These are phyloP conservation scores for Thera britannica DNA, from an alignment of 2,888 invertebrate species.

Conservation along the genomic window DNA sequence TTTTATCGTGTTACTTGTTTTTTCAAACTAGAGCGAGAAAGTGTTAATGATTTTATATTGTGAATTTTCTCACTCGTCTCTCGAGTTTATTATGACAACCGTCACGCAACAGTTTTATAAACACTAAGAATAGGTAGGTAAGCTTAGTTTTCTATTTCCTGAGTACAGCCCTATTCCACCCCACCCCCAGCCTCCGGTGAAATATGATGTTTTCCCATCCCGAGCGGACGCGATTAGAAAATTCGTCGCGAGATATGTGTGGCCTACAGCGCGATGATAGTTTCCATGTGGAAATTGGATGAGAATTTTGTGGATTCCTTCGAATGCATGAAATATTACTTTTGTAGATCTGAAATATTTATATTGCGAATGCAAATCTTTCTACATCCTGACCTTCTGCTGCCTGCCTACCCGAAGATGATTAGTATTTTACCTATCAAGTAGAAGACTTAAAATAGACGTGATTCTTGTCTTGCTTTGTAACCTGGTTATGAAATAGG, in stretches of 20 bases:
- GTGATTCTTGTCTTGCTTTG: no score
- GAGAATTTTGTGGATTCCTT: slow-evolving; percentile 37
- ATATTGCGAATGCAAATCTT: slow-evolving; percentile 8
- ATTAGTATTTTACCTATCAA: neutral
- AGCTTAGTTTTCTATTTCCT: slow-evolving; percentile 10
- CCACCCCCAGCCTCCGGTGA: slow-evolving; percentile 69
- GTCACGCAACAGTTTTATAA: no score
- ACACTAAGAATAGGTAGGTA: no score
- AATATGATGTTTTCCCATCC: slow-evolving; percentile 83
- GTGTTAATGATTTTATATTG: no score
- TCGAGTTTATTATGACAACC: no score
- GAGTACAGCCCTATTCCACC: slow-evolving; percentile 37
- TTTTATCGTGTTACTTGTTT: no score
- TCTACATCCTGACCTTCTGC: neutral
- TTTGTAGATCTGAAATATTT: slow-evolving; percentile 18
- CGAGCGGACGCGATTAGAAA: slow-evolving; percentile 82
- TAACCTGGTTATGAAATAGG: no score
- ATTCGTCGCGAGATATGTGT: slow-evolving; percentile 68
- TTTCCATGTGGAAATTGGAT: slow-evolving; percentile 55
- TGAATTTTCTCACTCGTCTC: no score
- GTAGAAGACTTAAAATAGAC: no score
- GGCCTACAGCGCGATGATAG: slow-evolving; percentile 60
- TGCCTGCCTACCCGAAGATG: neutral
- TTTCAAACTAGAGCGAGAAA: no score
- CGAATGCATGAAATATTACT: slow-evolving; percentile 26